Evolutionary conservation across 2,888 invertebrate species (phyloP), one percentile per base, ranked within the genome.

Genomic region (Sphaeridia pumilis): DNA sequence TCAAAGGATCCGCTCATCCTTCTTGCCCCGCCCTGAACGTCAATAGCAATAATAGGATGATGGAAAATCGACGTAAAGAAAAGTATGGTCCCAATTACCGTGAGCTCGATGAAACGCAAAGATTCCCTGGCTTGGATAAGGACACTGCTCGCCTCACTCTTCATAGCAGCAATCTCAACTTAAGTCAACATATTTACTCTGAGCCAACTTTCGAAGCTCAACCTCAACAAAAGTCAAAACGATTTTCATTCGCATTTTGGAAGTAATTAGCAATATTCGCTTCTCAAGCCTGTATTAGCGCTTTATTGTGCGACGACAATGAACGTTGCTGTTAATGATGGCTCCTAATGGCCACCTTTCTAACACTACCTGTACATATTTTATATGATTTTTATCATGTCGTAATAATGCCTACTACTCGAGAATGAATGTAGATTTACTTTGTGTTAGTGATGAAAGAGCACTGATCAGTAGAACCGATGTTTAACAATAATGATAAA

Each of bases 41-140:
- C 26, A 25, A 10, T 14, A 41, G 20, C 14, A 43, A 43, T n/a
- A 20, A 10, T 5, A 12, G n/a, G 5, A 5, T 5, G 10, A 14
- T 38, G 17, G 17, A 12, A 5, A 17, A 38, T 38, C 12, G 17
- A 12, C 12, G 38, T 17, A 7, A 20, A 17, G 17, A 17, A 14
- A 31, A 10, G 14, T 35, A 51, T 17, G 27, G n/a, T 5, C 34
- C 21, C 12, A 20, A 64, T 21, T 77, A 76, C 63, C 73, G 74
- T 49, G 77, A 77, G 60, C 67, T 75, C 46, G 72, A 74, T 22
- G 76, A 76, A 38, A 72, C 73, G 60, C 76, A 76, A 56, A 70
- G 77, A 63, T 76, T 75, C 63, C 76, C 75, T 3, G 76, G 74
- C 2, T 65, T 75, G 42, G 76, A 76, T 64, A 72, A 74, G 14